phyloP scores from a whole-genome alignment of 2,797 vertebrate species.

The Anas bahamensis region DNA sequence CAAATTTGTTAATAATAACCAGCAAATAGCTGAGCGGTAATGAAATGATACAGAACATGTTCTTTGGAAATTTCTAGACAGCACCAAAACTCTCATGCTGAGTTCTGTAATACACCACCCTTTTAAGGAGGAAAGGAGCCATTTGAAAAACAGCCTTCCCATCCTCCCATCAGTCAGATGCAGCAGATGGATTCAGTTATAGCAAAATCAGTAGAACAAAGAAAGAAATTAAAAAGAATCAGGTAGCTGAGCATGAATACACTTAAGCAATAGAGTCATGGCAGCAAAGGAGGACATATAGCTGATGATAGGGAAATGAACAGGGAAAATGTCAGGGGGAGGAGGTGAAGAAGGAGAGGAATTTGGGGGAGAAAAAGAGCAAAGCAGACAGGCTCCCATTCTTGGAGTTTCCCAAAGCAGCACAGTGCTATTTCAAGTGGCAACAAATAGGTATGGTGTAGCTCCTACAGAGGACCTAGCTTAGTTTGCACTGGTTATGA shows the following conservation, averaged over 20 bases:
- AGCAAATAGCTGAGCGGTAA: constrained; percentile 57
- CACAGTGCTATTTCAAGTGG: not conserved
- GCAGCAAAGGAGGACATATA: not conserved
- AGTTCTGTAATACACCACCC: constrained; percentile 5
- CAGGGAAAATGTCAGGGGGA: not conserved
- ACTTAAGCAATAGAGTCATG: not conserved
- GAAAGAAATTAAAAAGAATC: constrained; percentile 24
- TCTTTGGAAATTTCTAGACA: constrained; percentile 64
- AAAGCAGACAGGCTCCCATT: not conserved
- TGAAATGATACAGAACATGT: constrained; percentile 58
- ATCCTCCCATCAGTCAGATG: not conserved
- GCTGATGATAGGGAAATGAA: not conserved
- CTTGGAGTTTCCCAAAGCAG: not conserved
- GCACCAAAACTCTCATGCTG: constrained; percentile 43
- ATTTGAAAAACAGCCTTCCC: constrained; percentile 7
- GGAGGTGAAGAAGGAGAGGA: not conserved
- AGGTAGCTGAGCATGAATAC: constrained; percentile 13
- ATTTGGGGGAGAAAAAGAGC: not conserved
- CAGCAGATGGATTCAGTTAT: constrained; percentile 54
- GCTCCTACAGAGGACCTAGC: not conserved
- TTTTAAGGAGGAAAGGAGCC: constrained; percentile 10
- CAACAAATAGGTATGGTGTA: not conserved
- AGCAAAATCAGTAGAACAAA: not conserved
- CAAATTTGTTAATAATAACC: constrained; percentile 62
- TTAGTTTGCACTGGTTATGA: not conserved